Percentiles rank a stretch among this genome's conserved stretches.
Evolutionary conservation across 2,113 vertebrate genomes (phyloP).

Genomic region (Hippocampus abdominalis): DNA sequence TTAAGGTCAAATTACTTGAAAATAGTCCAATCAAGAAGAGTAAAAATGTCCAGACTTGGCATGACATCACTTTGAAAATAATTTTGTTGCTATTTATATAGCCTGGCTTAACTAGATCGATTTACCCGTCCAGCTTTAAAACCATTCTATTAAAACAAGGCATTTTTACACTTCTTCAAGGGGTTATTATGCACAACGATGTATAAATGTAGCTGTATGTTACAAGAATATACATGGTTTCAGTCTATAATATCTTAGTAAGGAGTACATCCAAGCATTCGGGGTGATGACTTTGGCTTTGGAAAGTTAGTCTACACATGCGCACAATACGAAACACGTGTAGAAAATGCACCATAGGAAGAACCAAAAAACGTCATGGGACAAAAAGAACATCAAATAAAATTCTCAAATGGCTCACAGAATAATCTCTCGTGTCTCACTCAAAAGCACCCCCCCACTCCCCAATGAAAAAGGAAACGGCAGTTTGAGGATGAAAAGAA

Average conservation of each 20-base stretch:
- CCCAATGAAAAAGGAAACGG: conserved; percentile 12
- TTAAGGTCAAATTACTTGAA: conserved; percentile 66
- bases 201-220: conserved; percentile 71
- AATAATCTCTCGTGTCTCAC: conserved; percentile 39
- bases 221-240: conserved; percentile 77
- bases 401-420: conserved; percentile 47
- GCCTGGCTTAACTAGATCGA: conserved; percentile 52
- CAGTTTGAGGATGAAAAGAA: conserved; percentile 40
- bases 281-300: conserved; percentile 74
- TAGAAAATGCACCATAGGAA: conserved; percentile 48
- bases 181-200: conserved; percentile 72
- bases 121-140: conserved; percentile 53
- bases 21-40: conserved; percentile 45
- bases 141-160: conserved; percentile 70
- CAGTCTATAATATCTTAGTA: conserved; percentile 65
- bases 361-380: conserved; percentile 23
- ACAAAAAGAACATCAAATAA: conserved; percentile 10
- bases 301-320: conserved; percentile 71
- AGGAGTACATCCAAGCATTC: conserved; percentile 76
- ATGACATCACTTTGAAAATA: conserved; percentile 39
- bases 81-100: conserved; percentile 34
- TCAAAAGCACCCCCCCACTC: conserved; percentile 26
- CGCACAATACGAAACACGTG: conserved; percentile 56
- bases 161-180: conserved; percentile 52
- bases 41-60: conserved; percentile 53